Conservation (phyloP, 2,113 vertebrate genomes). For the Corythoichthys intestinalis region DNA sequence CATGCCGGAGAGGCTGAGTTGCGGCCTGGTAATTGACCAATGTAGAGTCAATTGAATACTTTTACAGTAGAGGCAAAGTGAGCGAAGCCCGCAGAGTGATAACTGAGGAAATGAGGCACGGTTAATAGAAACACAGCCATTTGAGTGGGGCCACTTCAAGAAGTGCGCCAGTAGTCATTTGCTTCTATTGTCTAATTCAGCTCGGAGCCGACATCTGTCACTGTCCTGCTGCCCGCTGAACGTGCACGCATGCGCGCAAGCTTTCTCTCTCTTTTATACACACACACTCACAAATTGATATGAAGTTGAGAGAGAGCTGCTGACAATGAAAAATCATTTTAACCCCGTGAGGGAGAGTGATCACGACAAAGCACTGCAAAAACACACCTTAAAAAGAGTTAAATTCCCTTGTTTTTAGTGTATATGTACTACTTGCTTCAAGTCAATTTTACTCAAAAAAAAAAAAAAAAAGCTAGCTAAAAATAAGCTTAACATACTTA, state of each 20-base stretch:
- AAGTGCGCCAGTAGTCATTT: constrained; percentile 44
- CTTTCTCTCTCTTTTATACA: background rate
- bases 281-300: background rate
- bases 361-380: too few species aligned
- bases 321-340: background rate
- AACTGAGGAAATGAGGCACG: constrained; percentile 15
- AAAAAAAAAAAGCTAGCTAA: too few species aligned
- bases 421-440: too few species aligned
- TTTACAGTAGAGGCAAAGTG: constrained; percentile 50
- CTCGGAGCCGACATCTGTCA: constrained; percentile 52
- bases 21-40: constrained; percentile 11
- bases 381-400: too few species aligned
- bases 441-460: too few species aligned
- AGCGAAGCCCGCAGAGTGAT: background rate
- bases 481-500: too few species aligned
- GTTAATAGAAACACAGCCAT: constrained; percentile 23
- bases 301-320: background rate
- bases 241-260: constrained; percentile 23
- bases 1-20: constrained; percentile 13
- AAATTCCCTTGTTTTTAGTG: too few species aligned
- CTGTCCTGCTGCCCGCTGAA: constrained; percentile 36
- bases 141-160: constrained; percentile 30
- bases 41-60: constrained; percentile 19
- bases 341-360: too few species aligned
- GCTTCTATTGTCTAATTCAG: constrained; percentile 52